Evolutionary conservation across 2,797 vertebrate genomes (phyloP), one percentile per base, ranked within the genome.

Genomic region (Dromococcyx pavoninus): DNA sequence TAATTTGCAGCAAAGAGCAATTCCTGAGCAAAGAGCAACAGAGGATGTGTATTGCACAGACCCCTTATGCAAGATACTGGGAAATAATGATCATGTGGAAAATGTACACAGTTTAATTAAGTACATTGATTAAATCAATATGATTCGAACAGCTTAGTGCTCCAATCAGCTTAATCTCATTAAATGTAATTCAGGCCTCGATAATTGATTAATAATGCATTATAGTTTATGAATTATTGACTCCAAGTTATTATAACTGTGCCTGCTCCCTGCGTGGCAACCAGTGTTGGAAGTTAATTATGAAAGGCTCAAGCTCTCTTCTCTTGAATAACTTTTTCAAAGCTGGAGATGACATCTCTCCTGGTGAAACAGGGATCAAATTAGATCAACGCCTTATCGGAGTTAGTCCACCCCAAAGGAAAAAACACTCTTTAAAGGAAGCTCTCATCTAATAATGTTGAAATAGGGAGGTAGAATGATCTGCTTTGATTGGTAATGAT

Each of bases 121-220:
- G 95, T 96, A 96, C 96, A 96, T 95, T 97, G 97, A 98, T 98
- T 97, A 97, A 98, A 98, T 98, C 98, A 97, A 97, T 98, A 97
- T 93, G 95, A 97, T 96, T 96, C 97, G 95, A 97, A 97, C 97
- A 97, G 96, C 96, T 97, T 95, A 96, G 96, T 89, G 92, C 92
- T 97, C 97, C 97, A 97, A 97, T 98, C 98, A 97, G 94, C 96
- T 95, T 98, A 97, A 98, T 98, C 97, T 98, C 97, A 98, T 98
- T 98, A 98, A 97, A 97, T 97, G 97, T 97, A 98, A 97, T 98
- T 98, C 96, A 96, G 97, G 96, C 96, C 97, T 97, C 89, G 33
- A 98, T 98, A 98, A 98, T 98, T 98, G 98, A 98, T 98, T 98
- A 98, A 98, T 98, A 98, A 98, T 98, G 97, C 97, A 98, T 98